Percentiles rank a stretch among this genome's conserved stretches.
Conservation (phyloP, 2,888 invertebrate genomes). For the Dusona sp. region DNA sequence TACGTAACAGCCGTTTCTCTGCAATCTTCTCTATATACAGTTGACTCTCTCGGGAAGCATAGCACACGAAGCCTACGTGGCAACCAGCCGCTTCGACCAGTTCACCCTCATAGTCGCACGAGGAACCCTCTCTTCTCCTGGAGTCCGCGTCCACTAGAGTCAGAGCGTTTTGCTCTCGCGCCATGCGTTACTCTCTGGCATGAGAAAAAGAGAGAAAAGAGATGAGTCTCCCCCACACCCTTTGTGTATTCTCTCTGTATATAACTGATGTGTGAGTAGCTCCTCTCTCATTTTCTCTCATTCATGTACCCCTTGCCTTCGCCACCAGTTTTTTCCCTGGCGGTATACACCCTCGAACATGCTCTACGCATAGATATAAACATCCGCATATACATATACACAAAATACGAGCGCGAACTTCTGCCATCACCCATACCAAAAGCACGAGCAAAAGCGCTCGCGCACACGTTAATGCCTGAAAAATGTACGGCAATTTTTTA, state of each 20-base stretch:
- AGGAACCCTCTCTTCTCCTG: constrained; percentile 53
- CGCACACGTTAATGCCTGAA: constrained; percentile 83
- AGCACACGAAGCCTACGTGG: constrained; percentile 60
- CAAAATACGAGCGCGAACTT: constrained; percentile 29
- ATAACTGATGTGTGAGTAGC: constrained; percentile 33
- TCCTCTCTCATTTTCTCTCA: constrained; percentile 60
- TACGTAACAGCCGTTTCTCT: constrained; percentile 71
- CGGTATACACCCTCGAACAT: constrained; percentile 51
- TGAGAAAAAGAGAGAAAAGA: constrained; percentile 2
- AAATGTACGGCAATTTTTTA: constrained; percentile 85
- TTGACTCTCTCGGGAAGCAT: constrained; percentile 57
- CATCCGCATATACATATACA: constrained; percentile 12
- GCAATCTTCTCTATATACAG: constrained; percentile 69
- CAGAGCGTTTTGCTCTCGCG: constrained; percentile 73
- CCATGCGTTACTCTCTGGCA: constrained; percentile 65
- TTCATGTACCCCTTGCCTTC: constrained; percentile 40
- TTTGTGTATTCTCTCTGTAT: constrained; percentile 21
- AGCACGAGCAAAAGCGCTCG: constrained; percentile 67
- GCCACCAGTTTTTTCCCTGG: constrained; percentile 41
- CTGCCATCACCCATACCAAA: constrained; percentile 34
- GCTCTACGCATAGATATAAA: constrained; percentile 40
- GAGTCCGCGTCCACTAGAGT: constrained; percentile 66
- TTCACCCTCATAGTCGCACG: constrained; percentile 56
- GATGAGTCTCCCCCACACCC: constrained; percentile 19
- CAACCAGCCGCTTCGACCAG: constrained; percentile 60